Percentiles rank a stretch among this genome's conserved stretches.
These are phyloP conservation scores for Gopherus evgoodei DNA, from an alignment of 2,113 vertebrate species.

Conservation along the genomic window DNA sequence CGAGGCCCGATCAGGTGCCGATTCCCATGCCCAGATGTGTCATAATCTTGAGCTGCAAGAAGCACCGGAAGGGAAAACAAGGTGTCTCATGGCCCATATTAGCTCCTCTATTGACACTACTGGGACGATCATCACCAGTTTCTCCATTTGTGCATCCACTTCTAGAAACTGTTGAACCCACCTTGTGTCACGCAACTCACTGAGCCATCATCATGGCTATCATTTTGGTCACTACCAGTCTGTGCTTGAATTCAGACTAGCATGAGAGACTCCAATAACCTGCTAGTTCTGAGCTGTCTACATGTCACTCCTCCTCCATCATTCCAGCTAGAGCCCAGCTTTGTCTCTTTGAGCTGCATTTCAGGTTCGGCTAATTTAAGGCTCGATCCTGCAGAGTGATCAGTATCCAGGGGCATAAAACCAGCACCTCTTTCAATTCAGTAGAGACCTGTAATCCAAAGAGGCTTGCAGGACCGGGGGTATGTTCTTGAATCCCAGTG, in stretches of 20 bases:
- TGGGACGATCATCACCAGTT: not conserved
- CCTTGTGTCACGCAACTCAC: not conserved
- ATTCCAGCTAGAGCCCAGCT: not conserved
- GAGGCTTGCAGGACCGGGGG: not conserved
- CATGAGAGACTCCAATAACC: not conserved
- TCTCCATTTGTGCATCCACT: not conserved
- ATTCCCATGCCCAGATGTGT: not conserved
- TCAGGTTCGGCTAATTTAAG: not conserved
- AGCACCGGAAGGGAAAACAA: not conserved
- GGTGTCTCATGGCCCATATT: not conserved
- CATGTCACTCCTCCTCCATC: not conserved
- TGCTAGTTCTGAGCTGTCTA: not conserved
- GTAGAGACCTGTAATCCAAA: not conserved
- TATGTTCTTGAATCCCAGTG: not conserved
- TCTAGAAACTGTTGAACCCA: not conserved
- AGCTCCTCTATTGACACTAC: not conserved
- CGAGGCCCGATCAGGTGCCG: not conserved
- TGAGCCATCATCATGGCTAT: not conserved
- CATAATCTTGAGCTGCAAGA: not conserved
- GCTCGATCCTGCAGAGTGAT: not conserved
- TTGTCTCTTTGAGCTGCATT: not conserved
- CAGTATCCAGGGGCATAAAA: fast-evolving
- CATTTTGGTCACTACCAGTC: not conserved
- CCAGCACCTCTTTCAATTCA: not conserved
- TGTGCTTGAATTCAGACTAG: not conserved